Conservation (phyloP, 2,797 vertebrate species). For the Alosa sapidissima region DNA sequence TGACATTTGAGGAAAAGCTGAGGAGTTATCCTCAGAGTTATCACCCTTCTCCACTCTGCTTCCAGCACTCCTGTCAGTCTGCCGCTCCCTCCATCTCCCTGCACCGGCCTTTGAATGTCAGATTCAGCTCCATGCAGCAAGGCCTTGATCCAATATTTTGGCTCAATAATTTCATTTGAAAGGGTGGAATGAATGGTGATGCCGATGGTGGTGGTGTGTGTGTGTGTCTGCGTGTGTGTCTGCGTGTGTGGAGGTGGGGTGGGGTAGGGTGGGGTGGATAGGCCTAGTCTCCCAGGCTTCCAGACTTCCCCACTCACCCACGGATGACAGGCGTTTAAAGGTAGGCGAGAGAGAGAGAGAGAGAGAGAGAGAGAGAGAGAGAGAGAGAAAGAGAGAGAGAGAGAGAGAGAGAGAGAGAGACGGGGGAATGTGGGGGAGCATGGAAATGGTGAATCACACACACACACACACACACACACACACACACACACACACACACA, state of each 20-base stretch:
- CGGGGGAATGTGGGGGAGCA: not conserved
- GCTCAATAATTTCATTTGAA: constrained; percentile 68
- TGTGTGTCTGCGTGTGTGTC: no score
- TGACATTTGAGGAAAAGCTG: not conserved
- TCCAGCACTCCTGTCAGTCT: constrained; percentile 30
- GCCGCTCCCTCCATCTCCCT: constrained; percentile 43
- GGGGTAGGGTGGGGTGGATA: not conserved
- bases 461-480: no score
- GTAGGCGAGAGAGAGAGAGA: not conserved
- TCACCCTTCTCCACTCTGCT: not conserved
- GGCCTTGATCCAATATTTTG: constrained; percentile 66
- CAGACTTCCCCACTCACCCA: not conserved
- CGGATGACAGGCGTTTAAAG: not conserved
- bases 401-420: not conserved
- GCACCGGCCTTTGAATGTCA: constrained; percentile 78
- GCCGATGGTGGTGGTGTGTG: no score
- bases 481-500: no score
- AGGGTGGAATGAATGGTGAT: no score
- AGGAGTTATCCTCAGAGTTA: not conserved
- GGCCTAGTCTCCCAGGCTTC: not conserved
- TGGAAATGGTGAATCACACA: not conserved
- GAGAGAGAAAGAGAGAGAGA: not conserved
- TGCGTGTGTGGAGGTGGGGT: no score
- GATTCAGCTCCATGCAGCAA: constrained; percentile 62
- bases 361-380: not conserved